Conservation (phyloP, 2,888 invertebrate genomes). For the Ferrisia virgata region DNA sequence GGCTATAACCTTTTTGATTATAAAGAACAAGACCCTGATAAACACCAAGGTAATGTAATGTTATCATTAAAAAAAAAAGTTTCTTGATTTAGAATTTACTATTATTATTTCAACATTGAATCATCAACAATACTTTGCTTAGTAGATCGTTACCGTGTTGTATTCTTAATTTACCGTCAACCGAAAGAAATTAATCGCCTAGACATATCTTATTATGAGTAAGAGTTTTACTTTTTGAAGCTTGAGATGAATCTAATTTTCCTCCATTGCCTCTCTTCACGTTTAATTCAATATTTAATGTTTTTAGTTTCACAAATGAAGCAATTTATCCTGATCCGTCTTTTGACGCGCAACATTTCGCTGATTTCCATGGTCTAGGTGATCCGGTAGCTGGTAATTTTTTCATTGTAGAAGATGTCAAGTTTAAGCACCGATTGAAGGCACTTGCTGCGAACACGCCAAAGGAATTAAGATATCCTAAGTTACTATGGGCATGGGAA, state of each 20-base stretch:
- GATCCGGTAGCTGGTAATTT: constrained; percentile 16
- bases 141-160: background rate
- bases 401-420: background rate
- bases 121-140: background rate
- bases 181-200: background rate
- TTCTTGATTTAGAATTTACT: background rate
- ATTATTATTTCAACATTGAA: too few species aligned
- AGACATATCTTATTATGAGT: background rate
- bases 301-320: background rate
- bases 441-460: background rate
- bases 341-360: background rate
- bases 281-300: too few species aligned
- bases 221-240: background rate
- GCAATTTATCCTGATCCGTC: background rate
- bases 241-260: too few species aligned
- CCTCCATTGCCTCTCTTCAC: too few species aligned
- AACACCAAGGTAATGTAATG: background rate
- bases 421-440: background rate
- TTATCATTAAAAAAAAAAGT: background rate
- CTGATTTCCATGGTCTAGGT: background rate
- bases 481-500: background rate
- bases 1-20: background rate
- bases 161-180: background rate
- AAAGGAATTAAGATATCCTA: background rate
- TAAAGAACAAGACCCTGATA: background rate